Evolutionary conservation across 2,797 vertebrate species (phyloP), one percentile per base, ranked within the genome.

Genomic region (Aplochiton taeniatus): DNA sequence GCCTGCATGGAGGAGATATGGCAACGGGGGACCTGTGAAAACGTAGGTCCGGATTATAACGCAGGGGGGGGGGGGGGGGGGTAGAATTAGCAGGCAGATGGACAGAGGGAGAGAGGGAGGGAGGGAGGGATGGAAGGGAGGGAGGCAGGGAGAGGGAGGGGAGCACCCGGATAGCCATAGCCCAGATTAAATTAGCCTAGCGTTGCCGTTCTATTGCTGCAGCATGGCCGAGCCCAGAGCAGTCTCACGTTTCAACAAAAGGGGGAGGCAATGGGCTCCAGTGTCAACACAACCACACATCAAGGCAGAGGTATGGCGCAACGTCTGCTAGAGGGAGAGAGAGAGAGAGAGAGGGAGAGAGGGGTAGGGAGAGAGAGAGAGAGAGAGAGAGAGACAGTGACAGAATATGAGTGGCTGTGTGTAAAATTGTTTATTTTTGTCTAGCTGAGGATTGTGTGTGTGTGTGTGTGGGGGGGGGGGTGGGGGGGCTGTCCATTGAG

Each of bases 171-270:
- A 12, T 48, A 45, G 45, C 6, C 45, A 60, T 48, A 45, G 14
- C 58, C 20, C 19, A 31, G 48, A 60, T 48, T 45, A 60, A 14
- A 88, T 88, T 86, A 89, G 81, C 43, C 41, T 74, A 77, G 86
- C 84, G 87, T 85, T 86, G 85, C 87, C 70, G 85, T 84, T 90
- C 80, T 81, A 81, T 84, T 81, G 87, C 83, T 85, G 78, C 85
- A 82, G 87, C 87, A 85, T 85, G 78, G 80, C 73, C 81, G 85
- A 85, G 77, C 82, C 84, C 79, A 87, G 76, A 88, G 82, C 73
- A 9, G 76, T 86, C 84, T 87, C 84, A 88, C 86, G 83, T 86
- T 87, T 87, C 87, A 85, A 86, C 79, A 87, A 85, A 87, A n/a
- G n/a, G 83, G 84, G 80, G 83, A 84, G 74, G 77, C 77, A 68